These are phyloP conservation scores for Tetheella fluctuosa DNA, from an alignment of 2,888 invertebrate species.

Conservation along the genomic window DNA sequence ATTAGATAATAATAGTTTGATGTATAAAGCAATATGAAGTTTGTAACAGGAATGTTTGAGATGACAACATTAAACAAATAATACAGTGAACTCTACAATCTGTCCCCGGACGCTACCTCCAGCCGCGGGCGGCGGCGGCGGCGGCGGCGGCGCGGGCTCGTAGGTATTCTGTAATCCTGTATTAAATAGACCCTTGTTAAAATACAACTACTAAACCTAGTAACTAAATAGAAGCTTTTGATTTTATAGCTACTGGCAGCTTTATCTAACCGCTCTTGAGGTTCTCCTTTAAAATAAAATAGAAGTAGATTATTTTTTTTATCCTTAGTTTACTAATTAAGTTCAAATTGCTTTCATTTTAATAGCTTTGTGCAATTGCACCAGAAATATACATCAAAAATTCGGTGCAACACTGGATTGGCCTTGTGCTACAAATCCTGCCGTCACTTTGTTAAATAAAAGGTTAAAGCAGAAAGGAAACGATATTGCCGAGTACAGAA, in stretches of 20 bases:
- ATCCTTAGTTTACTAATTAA: too few relatives aligned
- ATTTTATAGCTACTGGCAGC: too few relatives aligned
- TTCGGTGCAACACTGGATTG: not conserved
- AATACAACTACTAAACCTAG: not conserved
- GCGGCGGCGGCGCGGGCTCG: too few relatives aligned
- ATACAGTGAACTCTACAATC: not conserved
- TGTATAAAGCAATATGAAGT: not conserved
- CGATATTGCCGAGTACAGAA: conserved; percentile 9
- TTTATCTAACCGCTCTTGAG: too few relatives aligned
- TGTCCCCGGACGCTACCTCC: not conserved
- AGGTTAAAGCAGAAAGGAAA: not conserved
- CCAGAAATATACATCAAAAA: not conserved
- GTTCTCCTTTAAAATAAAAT: too few relatives aligned
- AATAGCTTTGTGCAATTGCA: too few relatives aligned
- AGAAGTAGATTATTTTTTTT: too few relatives aligned
- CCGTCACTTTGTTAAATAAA: not conserved
- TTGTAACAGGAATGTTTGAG: not conserved
- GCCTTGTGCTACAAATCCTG: not conserved
- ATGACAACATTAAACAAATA: not conserved
- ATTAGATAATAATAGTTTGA: not conserved
- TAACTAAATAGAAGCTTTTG: not conserved
- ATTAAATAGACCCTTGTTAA: not conserved
- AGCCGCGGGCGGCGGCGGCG: not conserved
- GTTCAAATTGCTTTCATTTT: too few relatives aligned
- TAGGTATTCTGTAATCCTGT: conserved; percentile 1